Evolutionary conservation across 2,113 vertebrate genomes (phyloP).

Genomic region (Callopanchax toddi): DNA sequence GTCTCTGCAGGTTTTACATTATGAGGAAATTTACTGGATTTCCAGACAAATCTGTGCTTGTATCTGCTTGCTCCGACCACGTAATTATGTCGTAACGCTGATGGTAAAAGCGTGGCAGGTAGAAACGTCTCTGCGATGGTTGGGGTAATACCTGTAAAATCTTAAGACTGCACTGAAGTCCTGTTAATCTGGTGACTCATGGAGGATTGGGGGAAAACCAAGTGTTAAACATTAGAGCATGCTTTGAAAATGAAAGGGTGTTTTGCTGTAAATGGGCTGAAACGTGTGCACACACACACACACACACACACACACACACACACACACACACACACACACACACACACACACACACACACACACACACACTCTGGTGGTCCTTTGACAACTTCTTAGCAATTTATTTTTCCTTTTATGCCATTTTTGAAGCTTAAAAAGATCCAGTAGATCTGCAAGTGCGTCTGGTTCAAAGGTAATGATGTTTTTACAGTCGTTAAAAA

Average conservation of each 20-base stretch:
- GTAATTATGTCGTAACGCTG: not conserved
- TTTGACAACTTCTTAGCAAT: not conserved
- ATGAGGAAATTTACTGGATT: not conserved
- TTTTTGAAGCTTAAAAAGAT: not conserved
- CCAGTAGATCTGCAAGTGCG: too few relatives aligned
- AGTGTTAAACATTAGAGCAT: not conserved
- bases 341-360: too few relatives aligned
- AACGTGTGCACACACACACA: not conserved
- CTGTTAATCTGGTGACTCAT: not conserved
- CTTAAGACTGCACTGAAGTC: not conserved
- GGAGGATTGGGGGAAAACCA: slow-evolving; percentile 1
- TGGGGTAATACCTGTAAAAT: not conserved
- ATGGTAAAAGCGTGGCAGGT: not conserved
- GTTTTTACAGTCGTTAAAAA: not conserved
- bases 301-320: too few relatives aligned
- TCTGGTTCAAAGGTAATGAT: not conserved
- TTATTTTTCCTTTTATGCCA: slow-evolving; percentile 3
- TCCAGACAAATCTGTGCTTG: not conserved
- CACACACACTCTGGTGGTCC: not conserved
- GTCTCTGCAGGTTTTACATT: not conserved
- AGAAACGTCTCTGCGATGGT: not conserved
- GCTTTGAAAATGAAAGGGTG: slow-evolving; percentile 5
- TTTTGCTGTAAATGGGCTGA: not conserved
- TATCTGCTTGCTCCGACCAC: not conserved
- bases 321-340: too few relatives aligned